Base-by-base conservation (phyloP, 2,888 invertebrate species). In the Latheticus oryzae region DNA sequence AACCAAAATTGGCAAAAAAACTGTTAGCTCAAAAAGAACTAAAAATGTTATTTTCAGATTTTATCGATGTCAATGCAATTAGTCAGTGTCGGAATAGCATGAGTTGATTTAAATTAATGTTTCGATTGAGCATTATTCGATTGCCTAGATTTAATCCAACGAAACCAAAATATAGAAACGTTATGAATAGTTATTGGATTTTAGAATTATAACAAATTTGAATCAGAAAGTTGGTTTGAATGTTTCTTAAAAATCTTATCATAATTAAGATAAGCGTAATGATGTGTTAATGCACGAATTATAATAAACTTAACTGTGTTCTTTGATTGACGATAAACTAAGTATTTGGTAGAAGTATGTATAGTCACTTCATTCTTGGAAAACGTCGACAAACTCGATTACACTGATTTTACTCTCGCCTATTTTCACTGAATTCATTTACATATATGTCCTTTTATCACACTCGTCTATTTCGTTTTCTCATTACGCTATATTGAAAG, bases 401-500 rank as follows among this genome's bases (percentile, higher is more conserved):
- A 56, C 47, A 30, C 8, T 45, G 54, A 59, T 60, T 52, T 57
- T 57, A 26, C 57, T 33, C 43, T 42, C 56, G 40, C 15, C 60
- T 50, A 51, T 61, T 61, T 58, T 28, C 50, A 21, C 33, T 5
- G 47, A 43, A 55, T 55, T 61, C 61, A 61, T 61, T 58, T 61
- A 51, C 55, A 61, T 61, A 42, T 35, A 51, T 58, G 61, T 47
- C 40, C 50, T 40, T 55, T 53, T 61, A 52, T 58, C 51, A 61
- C 51, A 32, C 51, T 35, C 47, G 47, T 47, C 55, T 55, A 58
- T 58, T 61, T 55, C 58, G 51, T 61, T 61, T 58, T 61, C 58
- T 61, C 61, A 58, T 58, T 61, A 61, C 52, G 26, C 54, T 58
- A 21, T 51, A 61, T 55, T 52, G 55, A 51, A 58, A 48, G 42